Conservation (phyloP, 2,888 invertebrate genomes). For the Magallana nippona region DNA sequence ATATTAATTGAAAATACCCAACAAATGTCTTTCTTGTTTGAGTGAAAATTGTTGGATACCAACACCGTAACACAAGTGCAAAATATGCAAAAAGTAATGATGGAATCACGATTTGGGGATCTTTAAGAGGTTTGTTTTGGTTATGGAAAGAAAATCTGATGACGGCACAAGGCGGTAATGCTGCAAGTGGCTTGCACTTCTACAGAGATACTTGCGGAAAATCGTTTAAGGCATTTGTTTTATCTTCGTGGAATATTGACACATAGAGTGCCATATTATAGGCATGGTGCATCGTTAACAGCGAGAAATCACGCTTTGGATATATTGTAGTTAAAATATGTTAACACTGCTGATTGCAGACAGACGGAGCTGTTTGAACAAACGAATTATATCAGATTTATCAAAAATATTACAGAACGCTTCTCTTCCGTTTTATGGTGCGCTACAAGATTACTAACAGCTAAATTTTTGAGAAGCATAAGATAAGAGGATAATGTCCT, state of each 20-base stretch:
- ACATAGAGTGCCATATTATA: not conserved
- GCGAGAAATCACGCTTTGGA: not conserved
- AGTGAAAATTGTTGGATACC: too few relatives aligned
- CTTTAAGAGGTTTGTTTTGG: slow-evolving; percentile 11
- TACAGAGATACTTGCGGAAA: not conserved
- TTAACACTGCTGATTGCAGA: slow-evolving; percentile 11
- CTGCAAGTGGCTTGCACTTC: slow-evolving; percentile 8
- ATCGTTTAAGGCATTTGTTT: slow-evolving; percentile 17
- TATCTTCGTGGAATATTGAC: slow-evolving; percentile 11
- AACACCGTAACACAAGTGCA: too few relatives aligned
- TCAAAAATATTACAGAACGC: not conserved
- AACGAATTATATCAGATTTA: slow-evolving; percentile 23
- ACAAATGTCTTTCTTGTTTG: not conserved
- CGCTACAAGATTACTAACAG: not conserved
- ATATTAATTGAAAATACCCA: not conserved
- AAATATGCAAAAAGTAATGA: not conserved
- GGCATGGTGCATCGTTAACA: not conserved
- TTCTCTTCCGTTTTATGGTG: not conserved
- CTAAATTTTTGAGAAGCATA: not conserved
- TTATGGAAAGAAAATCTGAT: not conserved
- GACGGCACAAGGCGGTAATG: not conserved
- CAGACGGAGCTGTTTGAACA: not conserved
- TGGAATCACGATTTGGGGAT: not conserved
- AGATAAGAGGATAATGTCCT: not conserved
- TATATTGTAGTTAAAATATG: not conserved